These are phyloP conservation scores for Electrophaes corylata DNA, from an alignment of 2,888 invertebrate genomes.

Conservation along the genomic window DNA sequence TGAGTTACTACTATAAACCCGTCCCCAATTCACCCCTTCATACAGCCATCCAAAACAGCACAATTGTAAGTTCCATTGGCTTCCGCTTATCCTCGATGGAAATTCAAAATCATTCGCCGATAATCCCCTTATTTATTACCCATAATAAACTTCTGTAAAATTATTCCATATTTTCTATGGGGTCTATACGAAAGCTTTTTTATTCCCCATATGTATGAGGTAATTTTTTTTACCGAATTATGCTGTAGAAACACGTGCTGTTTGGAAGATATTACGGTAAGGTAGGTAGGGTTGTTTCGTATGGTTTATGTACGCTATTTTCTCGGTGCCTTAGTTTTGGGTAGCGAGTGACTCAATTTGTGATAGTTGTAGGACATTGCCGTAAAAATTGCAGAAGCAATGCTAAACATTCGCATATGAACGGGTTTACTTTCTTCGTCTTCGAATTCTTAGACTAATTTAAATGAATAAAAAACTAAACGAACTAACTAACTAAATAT, in stretches of 20 bases:
- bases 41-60: slow-evolving; percentile 2
- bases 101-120: slow-evolving; percentile 29
- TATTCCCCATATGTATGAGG: slow-evolving; percentile 37
- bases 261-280: slow-evolving; percentile 65
- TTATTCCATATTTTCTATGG: slow-evolving; percentile 29
- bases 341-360: slow-evolving; percentile 43
- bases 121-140: slow-evolving; percentile 42
- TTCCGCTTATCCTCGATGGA: slow-evolving; percentile 9
- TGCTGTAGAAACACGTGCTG: slow-evolving; percentile 73
- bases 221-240: slow-evolving; percentile 66
- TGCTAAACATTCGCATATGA: too few relatives aligned
- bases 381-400: too few relatives aligned
- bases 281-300: slow-evolving; percentile 42
- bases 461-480: too few relatives aligned
- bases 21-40: slow-evolving; percentile 3
- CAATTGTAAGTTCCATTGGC: slow-evolving; percentile 3
- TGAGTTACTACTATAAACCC: neutral
- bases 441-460: too few relatives aligned
- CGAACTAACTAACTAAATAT: too few relatives aligned
- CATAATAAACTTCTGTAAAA: slow-evolving; percentile 36
- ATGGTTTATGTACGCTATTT: slow-evolving; percentile 56
- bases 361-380: slow-evolving; percentile 23
- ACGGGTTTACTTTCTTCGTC: too few relatives aligned
- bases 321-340: slow-evolving; percentile 53
- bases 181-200: slow-evolving; percentile 6